Evolutionary conservation across 2,888 invertebrate genomes (phyloP), one percentile per base, ranked within the genome.

Genomic region (Colostygia pectinataria): DNA sequence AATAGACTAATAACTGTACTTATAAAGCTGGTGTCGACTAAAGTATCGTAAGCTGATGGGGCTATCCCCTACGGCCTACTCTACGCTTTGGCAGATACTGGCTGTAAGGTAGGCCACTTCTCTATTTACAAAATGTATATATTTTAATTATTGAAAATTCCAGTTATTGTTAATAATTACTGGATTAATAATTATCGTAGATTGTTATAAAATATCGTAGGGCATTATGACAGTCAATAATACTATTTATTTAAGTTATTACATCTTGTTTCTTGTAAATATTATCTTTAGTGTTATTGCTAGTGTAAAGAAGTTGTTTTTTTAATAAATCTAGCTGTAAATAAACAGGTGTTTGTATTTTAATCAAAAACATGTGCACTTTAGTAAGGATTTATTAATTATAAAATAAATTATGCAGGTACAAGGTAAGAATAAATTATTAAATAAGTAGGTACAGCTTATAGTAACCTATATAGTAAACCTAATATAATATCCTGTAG

Each of bases 241-340:
- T 61, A 61, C 5, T 65, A 59, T 62, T 83, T 80, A 77, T 80
- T 73, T 73, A 14, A 81, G 76, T 84, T 83, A 80, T 76, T 84
- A 76, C 76, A 83, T 80, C 34, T 18, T 53, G n/a, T 44, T 48
- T 45, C 41, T 43, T 72, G 72, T 72, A 72, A 69, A 72, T 72
- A 72, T 62, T 31, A 60, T 59, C 14, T 29, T 39, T 39, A 65
- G 63, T 57, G 29, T 65, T 67, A 69, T 62, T 65, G 65, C 57
- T 71, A 74, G 66, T 65, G 59, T 71, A 73, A 66, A 59, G 28
- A 59, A 65, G 52, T 58, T 60, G 45, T 50, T 55, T 61, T 60
- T 36, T 56, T 52, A 61, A 56, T 61, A 57, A 61, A 61, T 40
- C 48, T 53, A 55, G 53, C 45, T 34, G 51, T 61, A 61, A 57